Evolutionary conservation across 2,888 invertebrate genomes (phyloP), one percentile per base, ranked within the genome.

Genomic region (Endotricha flammealis): DNA sequence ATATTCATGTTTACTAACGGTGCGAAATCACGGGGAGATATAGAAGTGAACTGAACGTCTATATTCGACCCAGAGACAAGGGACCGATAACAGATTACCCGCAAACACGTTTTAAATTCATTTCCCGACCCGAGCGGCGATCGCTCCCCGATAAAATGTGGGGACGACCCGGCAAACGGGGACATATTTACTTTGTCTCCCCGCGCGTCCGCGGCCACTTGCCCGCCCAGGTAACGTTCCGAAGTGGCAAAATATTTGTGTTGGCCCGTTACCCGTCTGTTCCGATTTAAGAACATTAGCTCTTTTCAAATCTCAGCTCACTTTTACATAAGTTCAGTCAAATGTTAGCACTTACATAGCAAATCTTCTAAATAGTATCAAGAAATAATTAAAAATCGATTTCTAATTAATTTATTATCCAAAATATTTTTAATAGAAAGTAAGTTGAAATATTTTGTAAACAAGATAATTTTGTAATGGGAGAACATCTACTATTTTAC

Each of bases 71-170:
- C 64, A 69, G 80, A 82, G 82, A 83, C 86, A 83, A 82, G 86
- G 83, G 85, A 82, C 86, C 83, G 86, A 83, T 86, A 85, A 86
- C 83, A 86, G 86, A 86, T 86, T 86, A 86, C 86, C 86, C 86
- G 77, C 86, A 86, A 85, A 86, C 86, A 86, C 83, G 85, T 83
- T 85, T 86, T 85, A 83, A 86, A 86, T 83, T 86, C 83, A 83
- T 83, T 85, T 82, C 82, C 83, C 83, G 81, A 82, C 83, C 83
- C 85, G 74, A 73, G 76, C 76, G 70, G 75, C 83, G 83, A 85
- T 83, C 83, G 81, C 77, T 78, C 76, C 74, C 75, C 82, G 83
- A 86, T 86, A 86, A 85, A 86, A 83, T 82, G 83, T 82, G 79
- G 82, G 82, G 79, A 78, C 71, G 75, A 68, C 70, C 72, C 68